Evolutionary conservation across 2,113 vertebrate genomes (phyloP).

Genomic region (Todiramphus saurophagus): DNA sequence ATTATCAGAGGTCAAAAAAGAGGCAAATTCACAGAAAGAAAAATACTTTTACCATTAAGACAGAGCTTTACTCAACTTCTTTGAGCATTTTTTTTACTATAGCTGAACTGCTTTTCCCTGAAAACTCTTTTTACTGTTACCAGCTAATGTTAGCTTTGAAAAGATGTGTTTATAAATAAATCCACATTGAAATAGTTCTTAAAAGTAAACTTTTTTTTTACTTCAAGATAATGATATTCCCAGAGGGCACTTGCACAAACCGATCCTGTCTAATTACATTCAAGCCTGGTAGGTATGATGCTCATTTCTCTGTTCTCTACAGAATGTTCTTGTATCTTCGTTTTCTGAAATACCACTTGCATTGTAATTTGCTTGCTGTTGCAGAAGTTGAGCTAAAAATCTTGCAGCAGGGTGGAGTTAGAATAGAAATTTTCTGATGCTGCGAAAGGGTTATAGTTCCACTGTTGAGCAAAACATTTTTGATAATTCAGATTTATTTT

Average conservation of each 20-base stretch:
- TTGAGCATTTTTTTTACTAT: background rate
- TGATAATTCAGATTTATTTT: background rate
- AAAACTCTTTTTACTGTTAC: background rate
- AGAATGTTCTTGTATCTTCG: constrained; percentile 15
- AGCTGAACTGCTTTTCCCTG: background rate
- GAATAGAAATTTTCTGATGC: background rate
- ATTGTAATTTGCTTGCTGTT: constrained; percentile 15
- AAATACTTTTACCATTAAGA: background rate
- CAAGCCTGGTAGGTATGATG: constrained; percentile 89
- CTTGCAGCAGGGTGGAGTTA: background rate
- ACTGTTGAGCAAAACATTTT: background rate
- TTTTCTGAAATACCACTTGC: constrained; percentile 19
- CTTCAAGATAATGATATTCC: constrained; percentile 97
- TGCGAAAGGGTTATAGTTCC: background rate
- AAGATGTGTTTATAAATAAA: constrained; percentile 31
- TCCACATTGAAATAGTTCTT: background rate
- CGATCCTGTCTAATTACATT: constrained; percentile 98
- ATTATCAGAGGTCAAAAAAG: background rate
- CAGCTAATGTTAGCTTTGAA: background rate
- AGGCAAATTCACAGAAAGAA: background rate
- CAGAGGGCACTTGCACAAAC: constrained; percentile 97
- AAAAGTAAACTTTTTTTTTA: constrained; percentile 18
- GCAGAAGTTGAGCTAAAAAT: background rate
- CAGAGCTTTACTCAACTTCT: background rate
- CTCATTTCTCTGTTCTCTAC: background rate